Percentiles rank a stretch among this genome's conserved stretches.
phyloP scores from a whole-genome alignment of 1,140 invertebrate genomes.

The Adelges cooleyi region DNA sequence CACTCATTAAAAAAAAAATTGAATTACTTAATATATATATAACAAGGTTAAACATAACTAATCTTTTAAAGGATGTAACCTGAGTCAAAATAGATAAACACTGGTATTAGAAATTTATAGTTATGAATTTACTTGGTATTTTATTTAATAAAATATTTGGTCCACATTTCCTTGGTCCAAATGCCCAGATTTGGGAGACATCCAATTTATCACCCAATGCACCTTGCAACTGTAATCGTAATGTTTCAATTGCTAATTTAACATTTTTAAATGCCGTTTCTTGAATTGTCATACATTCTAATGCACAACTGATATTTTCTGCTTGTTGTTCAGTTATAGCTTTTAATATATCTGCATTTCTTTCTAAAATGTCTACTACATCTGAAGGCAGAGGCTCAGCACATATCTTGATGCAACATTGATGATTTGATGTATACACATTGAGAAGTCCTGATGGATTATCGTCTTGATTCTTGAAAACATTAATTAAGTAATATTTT shows the following conservation, averaged over 20 bases:
- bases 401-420: slow-evolving; percentile 60
- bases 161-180: slow-evolving; percentile 79
- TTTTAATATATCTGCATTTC: slow-evolving; percentile 48
- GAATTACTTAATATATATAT: too few relatives aligned
- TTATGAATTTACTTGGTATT: slow-evolving; percentile 38
- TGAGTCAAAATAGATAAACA: too few relatives aligned
- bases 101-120: too few relatives aligned
- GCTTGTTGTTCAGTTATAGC: slow-evolving; percentile 32
- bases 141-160: slow-evolving; percentile 79
- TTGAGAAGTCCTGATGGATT: slow-evolving; percentile 43
- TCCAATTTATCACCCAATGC: slow-evolving; percentile 43
- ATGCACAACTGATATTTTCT: not conserved
- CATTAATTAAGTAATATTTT: too few relatives aligned
- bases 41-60: too few relatives aligned
- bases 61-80: too few relatives aligned
- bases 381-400: slow-evolving; percentile 65
- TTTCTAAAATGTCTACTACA: slow-evolving; percentile 58
- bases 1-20: too few relatives aligned
- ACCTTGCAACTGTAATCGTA: slow-evolving; percentile 51
- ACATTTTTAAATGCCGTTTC: slow-evolving; percentile 46
- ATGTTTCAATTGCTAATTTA: slow-evolving; percentile 49
- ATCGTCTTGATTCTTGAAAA: slow-evolving; percentile 32
- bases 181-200: slow-evolving; percentile 72
- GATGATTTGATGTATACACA: slow-evolving; percentile 57
- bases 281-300: slow-evolving; percentile 35